phyloP scores from a whole-genome alignment of 2,113 vertebrate species.

The Ramphastos sulfuratus region DNA sequence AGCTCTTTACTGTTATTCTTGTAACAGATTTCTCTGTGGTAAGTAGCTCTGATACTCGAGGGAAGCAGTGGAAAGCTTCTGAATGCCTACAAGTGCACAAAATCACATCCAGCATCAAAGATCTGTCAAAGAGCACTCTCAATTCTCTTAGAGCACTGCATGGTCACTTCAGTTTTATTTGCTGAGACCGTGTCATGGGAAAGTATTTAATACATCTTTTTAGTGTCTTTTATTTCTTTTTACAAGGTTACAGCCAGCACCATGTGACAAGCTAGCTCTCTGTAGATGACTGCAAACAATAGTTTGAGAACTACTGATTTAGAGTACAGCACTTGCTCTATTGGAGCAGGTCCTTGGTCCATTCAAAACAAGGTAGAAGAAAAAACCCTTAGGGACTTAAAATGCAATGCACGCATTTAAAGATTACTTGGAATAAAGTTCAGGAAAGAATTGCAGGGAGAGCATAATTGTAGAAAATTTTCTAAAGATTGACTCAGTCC shows the following conservation, averaged over 20 bases:
- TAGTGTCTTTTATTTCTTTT: slow-evolving; percentile 49
- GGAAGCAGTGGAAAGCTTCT: neutral
- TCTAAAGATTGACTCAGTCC: neutral
- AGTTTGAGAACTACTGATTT: slow-evolving; percentile 21
- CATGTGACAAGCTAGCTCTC: slow-evolving; percentile 26
- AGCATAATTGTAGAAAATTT: slow-evolving; percentile 2
- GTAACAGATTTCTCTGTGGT: neutral
- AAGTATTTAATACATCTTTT: slow-evolving; percentile 42
- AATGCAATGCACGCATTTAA: slow-evolving; percentile 20
- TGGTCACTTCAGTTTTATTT: neutral
- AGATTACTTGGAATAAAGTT: slow-evolving; percentile 23
- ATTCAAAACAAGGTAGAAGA: slow-evolving; percentile 24
- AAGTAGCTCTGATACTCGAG: neutral
- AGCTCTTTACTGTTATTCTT: neutral
- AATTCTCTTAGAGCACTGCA: neutral
- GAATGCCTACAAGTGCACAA: neutral
- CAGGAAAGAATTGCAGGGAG: slow-evolving; percentile 2
- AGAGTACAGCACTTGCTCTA: slow-evolving; percentile 13
- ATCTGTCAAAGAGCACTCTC: neutral
- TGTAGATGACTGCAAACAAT: slow-evolving; percentile 37
- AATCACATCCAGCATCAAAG: neutral
- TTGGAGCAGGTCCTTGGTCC: slow-evolving; percentile 27
- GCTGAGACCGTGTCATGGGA: neutral
- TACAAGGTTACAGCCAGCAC: slow-evolving; percentile 27
- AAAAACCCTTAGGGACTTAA: slow-evolving; percentile 9